Evolutionary conservation across 1,140 invertebrate species (phyloP), one percentile per base, ranked within the genome.

Genomic region (Aphaenogaster floridana): DNA sequence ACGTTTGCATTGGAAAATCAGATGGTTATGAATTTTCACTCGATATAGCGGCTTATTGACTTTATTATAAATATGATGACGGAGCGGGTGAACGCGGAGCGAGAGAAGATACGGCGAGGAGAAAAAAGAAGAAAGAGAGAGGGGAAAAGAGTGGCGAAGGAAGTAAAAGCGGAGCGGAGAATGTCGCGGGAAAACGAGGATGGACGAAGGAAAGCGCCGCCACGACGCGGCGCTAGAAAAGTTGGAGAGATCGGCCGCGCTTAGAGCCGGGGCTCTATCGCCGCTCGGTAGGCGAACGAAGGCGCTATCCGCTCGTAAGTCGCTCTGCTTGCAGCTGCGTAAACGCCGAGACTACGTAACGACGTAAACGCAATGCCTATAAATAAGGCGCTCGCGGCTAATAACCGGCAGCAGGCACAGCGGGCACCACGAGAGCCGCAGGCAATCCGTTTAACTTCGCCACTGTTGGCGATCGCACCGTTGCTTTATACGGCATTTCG

Each of bases 271-370:
- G 17, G 21, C 72, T 48, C 66, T 15, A n/a, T 17, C 57, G 61
- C 34, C 48, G 63, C 54, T 69, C 74, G 83, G 39, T 21, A 45
- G n/a, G 72, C 81, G 52, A 7, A 71, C n/a, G 66, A 52, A 71
- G 78, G 52, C 68, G 54, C 54, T 42, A 52, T 57, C 36, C n/a
- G 52, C 45, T 69, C 57, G 88, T 54, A 90, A 87, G 84, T 89
- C 76, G 77, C 71, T 72, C 88, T 64, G 84, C 86, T 89, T 76
- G 88, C 79, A 80, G 84, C 88, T 85, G 88, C 84, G 80, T 87
- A 90, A 90, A 90, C 88, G 86, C 71, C 21, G 54, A 76, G 89
- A 90, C 86, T 90, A 89, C 89, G 88, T 90, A 89, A 90, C 88
- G 57, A 89, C 72, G 84, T 63, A 80, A 87, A 89, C 77, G 85